A percentile compares a stretch with the other conserved stretches of the same genome.
phyloP scores from a whole-genome alignment of 2,797 vertebrate genomes.

The Cercopithecus petaurista region DNA sequence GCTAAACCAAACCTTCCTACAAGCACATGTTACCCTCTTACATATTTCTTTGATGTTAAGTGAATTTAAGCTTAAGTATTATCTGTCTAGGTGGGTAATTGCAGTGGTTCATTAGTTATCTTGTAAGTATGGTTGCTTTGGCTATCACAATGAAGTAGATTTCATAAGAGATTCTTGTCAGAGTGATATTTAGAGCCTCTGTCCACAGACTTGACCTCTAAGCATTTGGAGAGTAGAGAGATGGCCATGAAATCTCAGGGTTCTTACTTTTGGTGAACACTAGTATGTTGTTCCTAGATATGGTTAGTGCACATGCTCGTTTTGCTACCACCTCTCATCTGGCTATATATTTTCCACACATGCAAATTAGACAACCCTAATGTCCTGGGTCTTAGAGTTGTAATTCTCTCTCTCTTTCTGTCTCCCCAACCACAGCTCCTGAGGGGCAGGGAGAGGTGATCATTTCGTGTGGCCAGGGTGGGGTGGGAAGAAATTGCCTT shows the following conservation, averaged over 20 bases:
- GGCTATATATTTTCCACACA: not conserved
- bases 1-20: not conserved
- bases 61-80: not conserved
- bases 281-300: not conserved
- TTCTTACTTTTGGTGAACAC: not conserved
- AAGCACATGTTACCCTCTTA: not conserved
- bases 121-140: not conserved
- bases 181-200: not conserved
- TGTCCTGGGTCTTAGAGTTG: not conserved
- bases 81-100: not conserved
- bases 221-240: not conserved
- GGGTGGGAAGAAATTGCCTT: not conserved
- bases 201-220: not conserved
- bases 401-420: not conserved
- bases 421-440: not conserved
- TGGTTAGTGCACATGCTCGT: not conserved
- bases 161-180: not conserved
- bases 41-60: not conserved
- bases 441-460: not conserved
- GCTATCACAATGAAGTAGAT: not conserved
- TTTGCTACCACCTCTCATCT: not conserved
- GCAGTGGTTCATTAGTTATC: not conserved
- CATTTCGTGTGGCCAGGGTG: not conserved
- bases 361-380: not conserved
- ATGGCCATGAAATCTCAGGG: not conserved